Evolutionary conservation across 2,113 vertebrate genomes (phyloP).

Genomic region (Heliornis fulica): DNA sequence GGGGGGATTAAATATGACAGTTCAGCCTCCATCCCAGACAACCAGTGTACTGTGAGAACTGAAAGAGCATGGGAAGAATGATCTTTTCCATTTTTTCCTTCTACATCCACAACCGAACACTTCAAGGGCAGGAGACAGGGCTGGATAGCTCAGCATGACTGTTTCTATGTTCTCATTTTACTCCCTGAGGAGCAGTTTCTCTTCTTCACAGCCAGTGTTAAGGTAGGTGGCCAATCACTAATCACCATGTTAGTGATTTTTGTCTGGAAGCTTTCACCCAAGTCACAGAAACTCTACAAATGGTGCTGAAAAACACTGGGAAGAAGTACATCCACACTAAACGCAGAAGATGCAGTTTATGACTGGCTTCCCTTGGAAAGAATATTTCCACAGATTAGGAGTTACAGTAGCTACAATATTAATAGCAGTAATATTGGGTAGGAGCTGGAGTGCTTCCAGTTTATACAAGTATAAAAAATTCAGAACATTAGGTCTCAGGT

Average conservation of each 20-base stretch:
- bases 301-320: neutral
- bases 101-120: fast-evolving
- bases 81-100: neutral
- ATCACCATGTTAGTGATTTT: neutral
- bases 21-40: neutral
- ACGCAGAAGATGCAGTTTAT: neutral
- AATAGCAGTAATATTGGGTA: neutral
- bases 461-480: neutral
- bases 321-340: neutral
- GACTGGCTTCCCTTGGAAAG: neutral
- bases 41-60: neutral
- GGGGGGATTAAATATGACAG: neutral
- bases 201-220: neutral
- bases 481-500: neutral
- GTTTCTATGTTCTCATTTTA: neutral
- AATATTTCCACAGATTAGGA: neutral
- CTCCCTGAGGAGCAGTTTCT: neutral
- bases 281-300: neutral
- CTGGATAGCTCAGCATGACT: neutral
- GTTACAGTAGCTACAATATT: neutral
- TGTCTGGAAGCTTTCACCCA: neutral
- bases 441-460: neutral
- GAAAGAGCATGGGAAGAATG: neutral
- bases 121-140: neutral
- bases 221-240: neutral